Conservation (phyloP, 2,797 vertebrate genomes). For the Lophura swinhoii region DNA sequence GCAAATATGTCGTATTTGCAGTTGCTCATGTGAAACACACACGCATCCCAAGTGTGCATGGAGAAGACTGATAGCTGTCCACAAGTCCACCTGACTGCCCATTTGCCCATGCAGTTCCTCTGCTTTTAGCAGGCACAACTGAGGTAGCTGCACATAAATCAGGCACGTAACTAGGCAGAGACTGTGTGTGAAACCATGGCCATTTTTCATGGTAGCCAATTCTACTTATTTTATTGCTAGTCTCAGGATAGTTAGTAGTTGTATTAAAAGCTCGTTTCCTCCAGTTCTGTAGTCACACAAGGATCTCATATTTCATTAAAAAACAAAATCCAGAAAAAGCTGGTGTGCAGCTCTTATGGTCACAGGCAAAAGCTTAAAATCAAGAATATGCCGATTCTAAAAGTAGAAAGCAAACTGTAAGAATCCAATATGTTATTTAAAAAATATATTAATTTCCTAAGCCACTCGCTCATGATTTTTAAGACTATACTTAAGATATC, state of each 20-base stretch:
- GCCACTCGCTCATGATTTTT: conserved; percentile 46
- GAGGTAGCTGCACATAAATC: conserved; percentile 15
- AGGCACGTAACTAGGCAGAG: not conserved
- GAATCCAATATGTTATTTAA: conserved; percentile 43
- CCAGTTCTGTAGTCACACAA: conserved; percentile 13
- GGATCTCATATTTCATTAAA: conserved; percentile 54
- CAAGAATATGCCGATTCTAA: conserved; percentile 45
- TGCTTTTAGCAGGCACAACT: not conserved
- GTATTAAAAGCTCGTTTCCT: conserved; percentile 53
- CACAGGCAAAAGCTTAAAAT: conserved; percentile 55
- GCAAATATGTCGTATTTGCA: not conserved
- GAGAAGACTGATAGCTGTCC: not conserved
- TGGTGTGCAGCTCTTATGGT: conserved; percentile 28
- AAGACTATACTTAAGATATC: conserved; percentile 60
- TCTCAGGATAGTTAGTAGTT: conserved; percentile 61
- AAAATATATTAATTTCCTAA: conserved; percentile 60
- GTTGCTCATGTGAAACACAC: not conserved
- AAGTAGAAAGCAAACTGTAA: conserved; percentile 67
- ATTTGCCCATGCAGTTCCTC: not conserved
- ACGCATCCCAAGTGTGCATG: rapidly evolving
- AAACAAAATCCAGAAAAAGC: conserved; percentile 32
- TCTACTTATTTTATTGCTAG: conserved; percentile 31
- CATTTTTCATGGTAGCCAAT: conserved; percentile 37
- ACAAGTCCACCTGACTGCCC: not conserved
- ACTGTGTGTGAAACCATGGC: conserved; percentile 24